Evolutionary conservation across 2,888 invertebrate species (phyloP), one percentile per base, ranked within the genome.

Genomic region (Cheilosia variabilis): DNA sequence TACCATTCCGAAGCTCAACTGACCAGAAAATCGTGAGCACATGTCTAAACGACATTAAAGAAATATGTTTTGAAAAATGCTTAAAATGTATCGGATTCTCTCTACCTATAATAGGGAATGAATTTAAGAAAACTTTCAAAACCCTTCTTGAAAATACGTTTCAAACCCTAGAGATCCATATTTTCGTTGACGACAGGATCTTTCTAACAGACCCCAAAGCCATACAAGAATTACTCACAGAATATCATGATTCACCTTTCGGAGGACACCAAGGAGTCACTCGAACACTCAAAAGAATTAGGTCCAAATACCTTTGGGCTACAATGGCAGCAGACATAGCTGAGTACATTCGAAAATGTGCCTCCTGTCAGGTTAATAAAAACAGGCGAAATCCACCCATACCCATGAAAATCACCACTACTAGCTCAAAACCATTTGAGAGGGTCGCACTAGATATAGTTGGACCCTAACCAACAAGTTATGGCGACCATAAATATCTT

Each of bases 401-500:
- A 47, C 47, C n/a, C 9, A 79, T 63, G 71, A 55, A 47, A 22
- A 58, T 77, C 13, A 68, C 69, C 0, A 55, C 43, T 2, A 65
- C 55, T 19, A 55, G 52, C 19, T 50, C 31, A 15, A 63, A 2
- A 43, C 43, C 60, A 7, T 60, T 24, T 24, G 41, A 60, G 43
- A 60, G 60, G n/a, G 22, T 60, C n/a, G 60, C 60, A 24, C 24
- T 60, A 31, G 47, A 63, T 47, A 31, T 47, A 63, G 63, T 63
- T 34, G 63, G 50, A 63, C 47, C 34, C 7, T 19, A 34, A 5
- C 50, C 63, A 47, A 31, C 15, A 19, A 63, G 63, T 19, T 50
- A 47, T 19, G 17, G 4, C 13, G 53, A 76, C n/a, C 62, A 77
- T 10, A 73, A 84, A 69, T 75, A 75, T 43, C 62, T 75, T 4